Conservation (phyloP, 2,888 invertebrate species). For the Acrocyrtus sp. region DNA sequence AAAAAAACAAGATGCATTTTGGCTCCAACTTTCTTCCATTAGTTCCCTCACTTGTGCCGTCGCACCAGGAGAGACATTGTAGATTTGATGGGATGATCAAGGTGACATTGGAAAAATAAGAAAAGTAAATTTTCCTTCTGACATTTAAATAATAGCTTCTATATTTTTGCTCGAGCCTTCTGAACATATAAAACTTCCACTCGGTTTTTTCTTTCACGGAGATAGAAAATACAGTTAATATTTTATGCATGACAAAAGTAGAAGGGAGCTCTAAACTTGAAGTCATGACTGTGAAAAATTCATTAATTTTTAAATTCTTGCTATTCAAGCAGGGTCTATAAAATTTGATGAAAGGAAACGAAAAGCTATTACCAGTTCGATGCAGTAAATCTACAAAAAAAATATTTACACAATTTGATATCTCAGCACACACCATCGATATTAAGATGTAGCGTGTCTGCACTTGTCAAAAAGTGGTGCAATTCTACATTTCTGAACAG, state of each 20-base stretch:
- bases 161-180: background rate
- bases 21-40: background rate
- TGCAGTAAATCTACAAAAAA: too few species aligned
- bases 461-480: background rate
- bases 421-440: background rate
- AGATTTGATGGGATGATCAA: conserved; percentile 45
- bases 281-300: background rate
- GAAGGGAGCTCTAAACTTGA: background rate
- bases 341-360: too few species aligned
- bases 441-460: background rate
- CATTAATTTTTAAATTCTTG: too few species aligned
- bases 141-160: background rate
- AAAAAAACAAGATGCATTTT: background rate
- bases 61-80: conserved; percentile 34
- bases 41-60: background rate
- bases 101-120: conserved; percentile 44
- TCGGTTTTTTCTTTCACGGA: background rate
- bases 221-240: background rate
- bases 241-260: background rate
- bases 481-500: background rate
- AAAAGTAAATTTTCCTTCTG: background rate
- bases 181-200: background rate
- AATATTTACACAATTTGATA: too few species aligned
- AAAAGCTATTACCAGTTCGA: too few species aligned
- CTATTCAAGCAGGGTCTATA: too few species aligned